Evolutionary conservation across 2,113 vertebrate species (phyloP), one percentile per base, ranked within the genome.

Genomic region (Cyprinodon tularosa): DNA sequence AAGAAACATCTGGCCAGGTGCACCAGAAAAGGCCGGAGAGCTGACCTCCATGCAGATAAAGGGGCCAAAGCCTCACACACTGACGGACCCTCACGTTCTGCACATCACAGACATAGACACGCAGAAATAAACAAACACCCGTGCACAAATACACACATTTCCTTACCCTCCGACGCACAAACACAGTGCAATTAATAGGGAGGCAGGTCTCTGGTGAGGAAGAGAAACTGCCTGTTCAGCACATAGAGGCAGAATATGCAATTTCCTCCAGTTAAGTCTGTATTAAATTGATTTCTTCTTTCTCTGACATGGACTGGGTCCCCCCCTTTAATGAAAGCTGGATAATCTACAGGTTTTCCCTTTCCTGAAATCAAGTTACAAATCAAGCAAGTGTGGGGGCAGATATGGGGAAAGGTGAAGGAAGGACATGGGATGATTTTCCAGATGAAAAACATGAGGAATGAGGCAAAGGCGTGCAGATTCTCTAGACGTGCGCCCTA

Each of bases 261-360:
- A 95, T 95, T 94, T 94, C 92, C 93, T 92, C 90, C 94, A 93
- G 94, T 95, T 95, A 95, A 95, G 92, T 95, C 92, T 93, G 93
- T 93, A 94, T 94, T 94, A 94, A 94, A 95, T 95, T 94, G 94
- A 95, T 95, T 95, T 95, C 93, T 94, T 94, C 90, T 94, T 93
- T 94, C 91, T 93, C 91, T 93, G 93, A 94, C 93, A 94, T 75
- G 84, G 89, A 91, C 91, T 78, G 84, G 90, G 84, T 89, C 93
- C 1, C 20, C 89, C 88, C 89, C 84, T 82, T 86, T 91, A 93
- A 93, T 92, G 92, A 94, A 93, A 92, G 93, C 91, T 70, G 90
- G 91, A 92, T 95, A 90, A 94, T 95, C 93, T 94, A 93, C 93
- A 94, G 92, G 93, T 94, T 94, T 91, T 93, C 84, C 86, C 80